Evolutionary conservation across 1,140 invertebrate species (phyloP).

Genomic region (Temnothorax longispinosus): DNA sequence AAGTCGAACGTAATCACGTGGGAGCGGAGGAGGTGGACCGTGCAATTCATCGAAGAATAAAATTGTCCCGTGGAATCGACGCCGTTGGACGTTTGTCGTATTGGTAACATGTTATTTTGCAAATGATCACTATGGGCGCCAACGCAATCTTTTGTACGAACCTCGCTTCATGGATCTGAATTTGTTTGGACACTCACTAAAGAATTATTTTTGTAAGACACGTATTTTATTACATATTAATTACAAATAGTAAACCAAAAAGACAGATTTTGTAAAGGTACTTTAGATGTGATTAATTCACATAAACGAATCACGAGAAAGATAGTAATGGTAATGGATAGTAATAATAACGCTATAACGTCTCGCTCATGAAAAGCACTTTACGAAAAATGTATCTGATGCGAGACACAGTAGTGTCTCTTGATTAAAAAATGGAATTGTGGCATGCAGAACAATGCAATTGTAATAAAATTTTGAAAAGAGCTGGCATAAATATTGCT

Average conservation of each 20-base stretch:
- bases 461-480: neutral
- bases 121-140: conserved; percentile 21
- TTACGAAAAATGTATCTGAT: neutral
- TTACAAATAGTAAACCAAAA: neutral
- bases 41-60: conserved; percentile 50
- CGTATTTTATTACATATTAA: neutral
- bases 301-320: neutral
- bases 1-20: conserved; percentile 33
- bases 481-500: neutral
- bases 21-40: conserved; percentile 30
- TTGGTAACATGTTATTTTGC: conserved; percentile 21
- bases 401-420: neutral
- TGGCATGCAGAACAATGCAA: neutral
- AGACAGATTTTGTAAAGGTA: neutral
- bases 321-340: neutral
- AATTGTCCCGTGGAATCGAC: conserved; percentile 42
- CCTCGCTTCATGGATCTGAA: neutral
- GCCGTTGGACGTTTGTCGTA: conserved; percentile 36
- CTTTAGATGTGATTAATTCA: neutral
- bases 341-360: neutral
- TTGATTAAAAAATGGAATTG: neutral
- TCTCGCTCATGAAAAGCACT: neutral
- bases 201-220: neutral
- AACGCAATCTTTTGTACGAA: neutral
- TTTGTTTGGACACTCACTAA: neutral